A percentile compares a stretch with the other conserved stretches of the same genome.
Conservation (phyloP, 2,113 vertebrate genomes). For the Lycaon pictus region DNA sequence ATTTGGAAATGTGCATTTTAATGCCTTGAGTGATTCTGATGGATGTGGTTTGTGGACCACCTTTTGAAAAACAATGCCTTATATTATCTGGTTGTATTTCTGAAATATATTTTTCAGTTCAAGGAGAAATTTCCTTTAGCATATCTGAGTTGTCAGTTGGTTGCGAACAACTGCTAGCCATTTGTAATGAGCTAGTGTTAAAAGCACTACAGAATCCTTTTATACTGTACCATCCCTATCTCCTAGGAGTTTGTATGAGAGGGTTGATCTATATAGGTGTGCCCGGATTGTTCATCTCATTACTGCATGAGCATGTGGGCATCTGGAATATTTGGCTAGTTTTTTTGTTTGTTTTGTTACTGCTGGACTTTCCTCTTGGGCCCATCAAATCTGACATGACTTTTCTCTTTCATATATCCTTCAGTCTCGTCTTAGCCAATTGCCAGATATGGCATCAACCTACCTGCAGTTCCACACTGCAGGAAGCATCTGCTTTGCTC, state of each 20-base stretch:
- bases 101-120: slow-evolving; percentile 22
- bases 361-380: slow-evolving; percentile 11
- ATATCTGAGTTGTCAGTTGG: background rate
- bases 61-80: background rate
- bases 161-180: background rate
- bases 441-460: background rate
- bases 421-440: background rate
- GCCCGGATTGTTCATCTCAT: background rate
- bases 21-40: background rate
- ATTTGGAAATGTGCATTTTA: slow-evolving; percentile 9
- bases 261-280: background rate
- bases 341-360: background rate
- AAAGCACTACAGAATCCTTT: background rate
- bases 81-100: slow-evolving; percentile 26
- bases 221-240: background rate
- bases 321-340: background rate
- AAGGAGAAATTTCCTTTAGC: background rate
- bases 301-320: background rate
- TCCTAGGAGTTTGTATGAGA: background rate
- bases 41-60: background rate
- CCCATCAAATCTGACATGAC: background rate
- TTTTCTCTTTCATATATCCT: background rate
- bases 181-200: background rate
- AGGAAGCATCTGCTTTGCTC: background rate
- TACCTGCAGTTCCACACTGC: background rate